Evolutionary conservation across 1,140 invertebrate genomes (phyloP).

Genomic region (Drosophila murphyi): DNA sequence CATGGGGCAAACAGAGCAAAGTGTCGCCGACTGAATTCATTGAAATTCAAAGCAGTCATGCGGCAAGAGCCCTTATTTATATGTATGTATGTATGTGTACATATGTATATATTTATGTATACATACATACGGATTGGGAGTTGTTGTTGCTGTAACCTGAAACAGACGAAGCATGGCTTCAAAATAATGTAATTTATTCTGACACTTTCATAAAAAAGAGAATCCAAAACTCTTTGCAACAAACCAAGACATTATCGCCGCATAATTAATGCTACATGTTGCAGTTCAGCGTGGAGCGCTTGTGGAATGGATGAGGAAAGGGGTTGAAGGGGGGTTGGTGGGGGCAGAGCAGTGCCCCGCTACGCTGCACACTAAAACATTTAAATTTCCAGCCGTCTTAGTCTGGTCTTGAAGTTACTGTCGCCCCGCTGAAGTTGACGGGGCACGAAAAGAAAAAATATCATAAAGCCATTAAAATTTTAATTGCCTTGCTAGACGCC

Average conservation of each 20-base stretch:
- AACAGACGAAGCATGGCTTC: slow-evolving; percentile 45
- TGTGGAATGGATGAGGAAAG: background rate
- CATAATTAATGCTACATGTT: slow-evolving; percentile 83
- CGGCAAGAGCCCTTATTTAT: slow-evolving; percentile 3
- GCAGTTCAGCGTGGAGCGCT: slow-evolving; percentile 48
- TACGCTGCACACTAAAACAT: slow-evolving; percentile 56
- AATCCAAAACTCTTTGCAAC: slow-evolving; percentile 72
- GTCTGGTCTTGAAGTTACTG: slow-evolving; percentile 21
- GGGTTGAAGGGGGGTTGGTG: background rate
- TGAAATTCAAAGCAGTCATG: slow-evolving; percentile 51
- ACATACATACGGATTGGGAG: slow-evolving; percentile 2
- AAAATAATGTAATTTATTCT: slow-evolving; percentile 83
- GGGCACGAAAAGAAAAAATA: slow-evolving; percentile 62
- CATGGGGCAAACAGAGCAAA: slow-evolving; percentile 5
- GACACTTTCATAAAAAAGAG: slow-evolving; percentile 81
- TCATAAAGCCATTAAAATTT: slow-evolving; percentile 77
- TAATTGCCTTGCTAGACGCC: slow-evolving; percentile 68
- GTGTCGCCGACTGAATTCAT: slow-evolving; percentile 47
- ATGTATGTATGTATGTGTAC: background rate
- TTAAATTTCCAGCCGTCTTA: slow-evolving; percentile 54
- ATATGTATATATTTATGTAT: background rate
- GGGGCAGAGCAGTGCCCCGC: slow-evolving; percentile 22
- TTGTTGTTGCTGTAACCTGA: slow-evolving; percentile 11
- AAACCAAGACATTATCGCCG: slow-evolving; percentile 82
- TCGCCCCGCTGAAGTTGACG: slow-evolving; percentile 30